Conservation (phyloP, 1,140 invertebrate species). For the Notospermus geniculatus region DNA sequence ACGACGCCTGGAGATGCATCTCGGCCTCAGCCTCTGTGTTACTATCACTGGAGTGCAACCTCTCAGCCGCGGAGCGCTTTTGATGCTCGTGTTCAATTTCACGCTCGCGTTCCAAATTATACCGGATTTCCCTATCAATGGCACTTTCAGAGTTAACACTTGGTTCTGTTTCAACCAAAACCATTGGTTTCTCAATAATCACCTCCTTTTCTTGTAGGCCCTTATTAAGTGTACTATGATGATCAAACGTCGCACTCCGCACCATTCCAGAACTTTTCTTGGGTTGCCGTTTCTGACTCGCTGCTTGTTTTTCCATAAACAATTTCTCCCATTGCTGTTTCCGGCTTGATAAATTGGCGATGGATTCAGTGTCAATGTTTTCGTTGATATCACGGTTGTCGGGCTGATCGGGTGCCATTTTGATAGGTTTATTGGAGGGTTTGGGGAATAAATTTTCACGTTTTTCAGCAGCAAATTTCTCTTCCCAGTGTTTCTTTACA, state of each 20-base stretch:
- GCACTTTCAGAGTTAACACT: constrained; percentile 57
- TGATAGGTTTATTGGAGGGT: no score
- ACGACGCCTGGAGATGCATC: no score
- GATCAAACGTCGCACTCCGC: constrained; percentile 20
- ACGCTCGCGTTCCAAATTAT: constrained; percentile 58
- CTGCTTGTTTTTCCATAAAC: constrained; percentile 15
- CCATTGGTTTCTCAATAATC: neutral
- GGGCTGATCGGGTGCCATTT: no score
- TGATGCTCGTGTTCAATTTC: no score
- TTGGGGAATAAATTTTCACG: no score
- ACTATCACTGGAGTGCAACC: no score
- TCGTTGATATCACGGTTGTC: constrained; percentile 37
- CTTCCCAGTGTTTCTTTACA: no score
- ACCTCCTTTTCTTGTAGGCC: no score
- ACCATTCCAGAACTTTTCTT: constrained; percentile 37
- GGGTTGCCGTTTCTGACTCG: constrained; percentile 10
- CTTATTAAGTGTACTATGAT: constrained; percentile 18
- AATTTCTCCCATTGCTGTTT: constrained; percentile 44
- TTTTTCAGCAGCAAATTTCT: no score
- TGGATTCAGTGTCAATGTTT: constrained; percentile 41
- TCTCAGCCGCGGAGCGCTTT: no score
- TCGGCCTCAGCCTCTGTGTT: no score
- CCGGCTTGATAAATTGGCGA: constrained; percentile 37
- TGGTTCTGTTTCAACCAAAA: neutral
- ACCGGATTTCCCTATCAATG: constrained; percentile 62